phyloP scores from a whole-genome alignment of 2,797 vertebrate genomes.

The Salmo trutta region DNA sequence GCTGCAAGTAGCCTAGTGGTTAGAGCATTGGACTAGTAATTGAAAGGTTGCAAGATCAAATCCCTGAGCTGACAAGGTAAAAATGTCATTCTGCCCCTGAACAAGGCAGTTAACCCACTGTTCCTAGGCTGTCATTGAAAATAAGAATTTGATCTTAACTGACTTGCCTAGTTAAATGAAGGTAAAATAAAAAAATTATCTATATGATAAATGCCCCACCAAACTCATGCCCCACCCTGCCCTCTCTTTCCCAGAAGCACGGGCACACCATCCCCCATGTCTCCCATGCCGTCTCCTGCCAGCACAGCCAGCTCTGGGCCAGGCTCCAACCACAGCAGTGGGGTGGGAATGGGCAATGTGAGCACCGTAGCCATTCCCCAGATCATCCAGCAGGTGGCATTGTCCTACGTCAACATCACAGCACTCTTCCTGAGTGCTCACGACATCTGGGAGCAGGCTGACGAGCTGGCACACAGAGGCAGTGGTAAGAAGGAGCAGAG shows the following conservation, averaged over 20 bases:
- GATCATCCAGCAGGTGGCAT: slow-evolving; percentile 82
- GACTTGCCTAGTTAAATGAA: too few species aligned
- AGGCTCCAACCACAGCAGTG: slow-evolving; percentile 63
- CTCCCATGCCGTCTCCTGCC: slow-evolving; percentile 82
- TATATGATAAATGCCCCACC: too few species aligned
- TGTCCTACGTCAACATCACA: slow-evolving; percentile 90
- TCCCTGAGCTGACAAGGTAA: too few species aligned
- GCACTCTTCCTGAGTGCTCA: slow-evolving; percentile 85
- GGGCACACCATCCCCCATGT: slow-evolving; percentile 78
- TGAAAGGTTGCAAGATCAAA: too few species aligned
- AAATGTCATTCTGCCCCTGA: too few species aligned
- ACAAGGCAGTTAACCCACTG: too few species aligned
- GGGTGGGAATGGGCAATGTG: slow-evolving; percentile 21
- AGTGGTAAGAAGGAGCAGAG: slow-evolving; percentile 75
- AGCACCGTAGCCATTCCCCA: slow-evolving; percentile 75
- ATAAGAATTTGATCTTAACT: too few species aligned
- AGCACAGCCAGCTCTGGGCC: slow-evolving; percentile 70
- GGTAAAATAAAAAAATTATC: too few species aligned
- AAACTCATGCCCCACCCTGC: background rate
- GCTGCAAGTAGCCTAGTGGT: too few species aligned
- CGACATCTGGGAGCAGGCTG: slow-evolving; percentile 90
- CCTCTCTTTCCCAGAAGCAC: slow-evolving; percentile 70
- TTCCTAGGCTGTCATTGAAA: too few species aligned
- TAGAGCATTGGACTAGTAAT: too few species aligned
- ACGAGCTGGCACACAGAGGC: slow-evolving; percentile 78